Evolutionary conservation across 2,113 vertebrate species (phyloP), one percentile per base, ranked within the genome.

Genomic region (Oreotrochilus melanogaster): DNA sequence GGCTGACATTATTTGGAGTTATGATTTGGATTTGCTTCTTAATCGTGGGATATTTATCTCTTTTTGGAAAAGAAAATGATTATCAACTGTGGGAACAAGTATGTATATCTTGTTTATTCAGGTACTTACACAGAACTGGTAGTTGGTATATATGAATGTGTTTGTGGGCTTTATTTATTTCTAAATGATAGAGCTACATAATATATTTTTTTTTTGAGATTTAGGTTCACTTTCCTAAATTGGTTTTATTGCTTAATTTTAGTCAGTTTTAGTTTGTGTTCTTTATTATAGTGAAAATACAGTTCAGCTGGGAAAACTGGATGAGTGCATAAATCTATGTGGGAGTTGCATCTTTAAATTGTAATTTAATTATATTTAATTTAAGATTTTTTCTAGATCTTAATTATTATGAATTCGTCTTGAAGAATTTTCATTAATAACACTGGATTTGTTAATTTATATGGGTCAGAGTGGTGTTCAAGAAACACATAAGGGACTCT

Each of bases 51-150:
- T 99, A 98, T 6, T 97, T 98, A 23, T 98, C 99, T 92, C 97
- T 99, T 47, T 99, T 98, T 94, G 96, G 97, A 33, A 69, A 90
- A 1, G 56, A 62, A 11, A 24, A 50, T 66, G 14, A 1, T 5
- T 62, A 43, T 25, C 39, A 33, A 0, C 93, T 98, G 8, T 99
- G 99, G 99, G 99, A 99, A 35, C 99, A 99, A 99, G 99, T 99
- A 97, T 45, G 84, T 48, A 0, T 17, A 7, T 22, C 24, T 31
- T 33, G 17, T 30, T 54, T 18, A 1, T 57, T 57, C 71, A 14
- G n/a, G 23, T 12, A 1, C 65, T 42, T 5, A 2, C 8, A 3
- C 1, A n/a, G 27, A 66, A 14, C 31, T 30, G 18, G 15, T 18
- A 14, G 14, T 25, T 35, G n/a, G 12, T 48, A 11, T n/a, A 11